These are phyloP conservation scores for Oxyura jamaicensis DNA, from an alignment of 2,113 vertebrate species.

Conservation along the genomic window DNA sequence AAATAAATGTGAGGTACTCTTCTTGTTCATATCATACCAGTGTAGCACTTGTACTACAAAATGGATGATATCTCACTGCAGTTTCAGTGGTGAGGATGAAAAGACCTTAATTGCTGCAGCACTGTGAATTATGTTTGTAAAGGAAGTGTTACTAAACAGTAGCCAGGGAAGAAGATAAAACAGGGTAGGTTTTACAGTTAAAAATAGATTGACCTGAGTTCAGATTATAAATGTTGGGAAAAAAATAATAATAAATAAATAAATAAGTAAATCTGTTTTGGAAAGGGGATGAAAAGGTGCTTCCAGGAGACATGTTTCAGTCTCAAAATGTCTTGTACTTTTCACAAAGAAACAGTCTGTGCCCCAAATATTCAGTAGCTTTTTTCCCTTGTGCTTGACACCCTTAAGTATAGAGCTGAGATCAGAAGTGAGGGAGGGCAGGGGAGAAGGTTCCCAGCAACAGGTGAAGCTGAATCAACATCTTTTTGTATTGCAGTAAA, in stretches of 20 bases:
- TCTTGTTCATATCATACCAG: neutral
- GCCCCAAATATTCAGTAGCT: conserved; percentile 13
- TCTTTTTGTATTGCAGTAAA: conserved; percentile 43
- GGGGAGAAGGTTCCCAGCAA: neutral
- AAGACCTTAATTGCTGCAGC: neutral
- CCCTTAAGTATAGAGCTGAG: neutral
- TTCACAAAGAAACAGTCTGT: conserved; percentile 9
- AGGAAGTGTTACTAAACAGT: neutral
- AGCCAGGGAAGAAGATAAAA: neutral
- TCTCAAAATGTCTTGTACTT: neutral
- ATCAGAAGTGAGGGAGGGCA: conserved; percentile 5
- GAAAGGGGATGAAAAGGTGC: neutral
- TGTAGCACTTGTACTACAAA: neutral
- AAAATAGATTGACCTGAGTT: conserved; percentile 11
- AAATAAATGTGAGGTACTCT: neutral
- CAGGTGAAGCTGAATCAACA: neutral
- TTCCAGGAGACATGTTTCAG: neutral
- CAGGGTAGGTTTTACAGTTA: neutral
- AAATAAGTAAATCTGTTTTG: neutral
- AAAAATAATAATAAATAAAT: neutral
- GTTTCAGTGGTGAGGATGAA: neutral
- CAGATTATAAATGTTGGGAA: neutral
- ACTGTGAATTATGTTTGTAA: neutral
- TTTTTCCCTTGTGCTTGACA: neutral
- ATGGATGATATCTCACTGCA: neutral